These are phyloP conservation scores for Upupa epops DNA, from an alignment of 2,113 vertebrate genomes.

Conservation along the genomic window DNA sequence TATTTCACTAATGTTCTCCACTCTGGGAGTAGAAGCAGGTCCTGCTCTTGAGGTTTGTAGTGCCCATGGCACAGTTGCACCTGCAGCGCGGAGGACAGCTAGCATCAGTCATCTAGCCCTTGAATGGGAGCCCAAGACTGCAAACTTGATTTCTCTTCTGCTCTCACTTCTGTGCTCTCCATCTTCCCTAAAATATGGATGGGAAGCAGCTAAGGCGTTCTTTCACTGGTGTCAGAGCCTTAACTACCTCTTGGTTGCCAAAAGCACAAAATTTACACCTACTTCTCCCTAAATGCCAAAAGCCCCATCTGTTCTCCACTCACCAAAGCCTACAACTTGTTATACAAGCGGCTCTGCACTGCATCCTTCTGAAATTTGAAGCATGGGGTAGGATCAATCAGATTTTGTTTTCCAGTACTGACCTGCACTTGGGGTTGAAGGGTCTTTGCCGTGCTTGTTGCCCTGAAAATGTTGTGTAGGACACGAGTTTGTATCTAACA, in stretches of 20 bases:
- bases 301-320: constrained; percentile 60
- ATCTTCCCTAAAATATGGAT: constrained; percentile 8
- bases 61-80: not conserved
- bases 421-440: not conserved
- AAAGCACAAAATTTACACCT: constrained; percentile 61
- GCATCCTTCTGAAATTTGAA: constrained; percentile 36
- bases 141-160: not conserved
- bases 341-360: constrained; percentile 41
- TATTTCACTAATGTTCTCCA: not conserved
- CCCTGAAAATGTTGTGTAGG: not conserved
- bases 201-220: constrained; percentile 19
- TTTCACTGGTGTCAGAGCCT: constrained; percentile 51
- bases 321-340: constrained; percentile 55
- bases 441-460: not conserved
- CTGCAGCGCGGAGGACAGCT: not conserved
- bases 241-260: constrained; percentile 55
- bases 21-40: not conserved
- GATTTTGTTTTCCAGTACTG: not conserved
- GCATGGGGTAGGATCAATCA: not conserved
- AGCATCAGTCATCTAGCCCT: not conserved
- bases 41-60: not conserved
- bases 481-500: not conserved
- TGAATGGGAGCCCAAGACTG: not conserved
- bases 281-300: constrained; percentile 54
- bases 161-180: not conserved